Conservation (phyloP, 1,140 invertebrate genomes). For the Lepidostoma basale region DNA sequence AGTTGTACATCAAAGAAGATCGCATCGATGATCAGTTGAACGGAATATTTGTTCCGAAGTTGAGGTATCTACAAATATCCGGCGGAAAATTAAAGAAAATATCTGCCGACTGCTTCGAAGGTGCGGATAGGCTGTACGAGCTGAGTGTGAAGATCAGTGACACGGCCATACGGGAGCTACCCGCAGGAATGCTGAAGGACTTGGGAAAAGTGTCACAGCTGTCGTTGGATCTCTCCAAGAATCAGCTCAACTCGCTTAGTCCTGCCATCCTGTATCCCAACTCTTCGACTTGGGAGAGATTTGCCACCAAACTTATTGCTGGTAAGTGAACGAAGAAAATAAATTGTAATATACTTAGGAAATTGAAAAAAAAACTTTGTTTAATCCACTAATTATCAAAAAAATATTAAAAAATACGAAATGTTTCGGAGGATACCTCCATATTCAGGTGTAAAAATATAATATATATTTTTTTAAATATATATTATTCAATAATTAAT, state of each 20-base stretch:
- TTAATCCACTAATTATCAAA: too few species aligned
- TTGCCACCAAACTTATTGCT: conserved; percentile 79
- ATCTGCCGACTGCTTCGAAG: conserved; percentile 72
- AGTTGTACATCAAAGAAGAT: conserved; percentile 74
- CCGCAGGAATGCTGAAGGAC: conserved; percentile 76
- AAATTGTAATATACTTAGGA: too few species aligned
- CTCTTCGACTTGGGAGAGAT: conserved; percentile 80
- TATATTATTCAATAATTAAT: too few species aligned
- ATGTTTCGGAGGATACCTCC: too few species aligned
- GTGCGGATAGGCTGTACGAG: conserved; percentile 67
- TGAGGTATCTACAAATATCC: conserved; percentile 80
- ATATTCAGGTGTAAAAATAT: too few species aligned
- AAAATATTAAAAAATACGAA: too few species aligned
- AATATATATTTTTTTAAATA: too few species aligned
- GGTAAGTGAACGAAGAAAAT: too few species aligned
- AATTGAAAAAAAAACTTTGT: too few species aligned
- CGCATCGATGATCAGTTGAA: conserved; percentile 72
- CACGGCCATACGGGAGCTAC: conserved; percentile 76
- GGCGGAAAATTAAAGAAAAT: conserved; percentile 73
- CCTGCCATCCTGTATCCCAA: conserved; percentile 85
- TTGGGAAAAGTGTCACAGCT: conserved; percentile 79
- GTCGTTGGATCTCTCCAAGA: conserved; percentile 81
- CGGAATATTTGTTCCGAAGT: conserved; percentile 71
- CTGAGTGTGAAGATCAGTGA: conserved; percentile 76
- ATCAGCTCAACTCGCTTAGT: conserved; percentile 78